A percentile compares a stretch with the other conserved stretches of the same genome.
These are phyloP conservation scores for Pseudomyrmex flavicornis DNA, from an alignment of 1,140 invertebrate species.

Conservation along the genomic window DNA sequence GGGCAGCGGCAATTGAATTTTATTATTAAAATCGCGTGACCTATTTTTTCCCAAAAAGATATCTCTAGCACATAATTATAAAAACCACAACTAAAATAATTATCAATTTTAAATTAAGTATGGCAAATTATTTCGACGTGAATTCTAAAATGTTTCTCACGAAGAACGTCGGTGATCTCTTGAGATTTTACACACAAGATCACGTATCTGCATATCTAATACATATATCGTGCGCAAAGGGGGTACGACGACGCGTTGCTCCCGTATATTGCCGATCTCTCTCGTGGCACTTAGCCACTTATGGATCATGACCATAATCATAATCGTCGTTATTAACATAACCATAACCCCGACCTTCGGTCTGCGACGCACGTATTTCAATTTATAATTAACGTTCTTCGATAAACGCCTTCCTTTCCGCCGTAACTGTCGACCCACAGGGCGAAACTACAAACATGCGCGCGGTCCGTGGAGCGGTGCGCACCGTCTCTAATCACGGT, in stretches of 20 bases:
- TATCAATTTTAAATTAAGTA: not conserved
- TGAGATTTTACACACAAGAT: not conserved
- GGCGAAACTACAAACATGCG: conserved; percentile 35
- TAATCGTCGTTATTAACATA: conserved; percentile 53
- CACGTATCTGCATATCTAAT: not conserved
- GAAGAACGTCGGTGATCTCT: not conserved
- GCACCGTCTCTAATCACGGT: conserved; percentile 18
- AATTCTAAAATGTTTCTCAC: not conserved
- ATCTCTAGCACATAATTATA: no score
- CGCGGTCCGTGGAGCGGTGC: not conserved
- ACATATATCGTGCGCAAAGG: not conserved
- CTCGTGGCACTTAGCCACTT: conserved; percentile 36
- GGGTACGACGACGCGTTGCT: not conserved
- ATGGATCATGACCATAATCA: conserved; percentile 38
- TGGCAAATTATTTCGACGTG: not conserved
- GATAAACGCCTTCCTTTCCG: conserved; percentile 53
- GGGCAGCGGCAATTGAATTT: not conserved
- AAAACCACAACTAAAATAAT: not conserved
- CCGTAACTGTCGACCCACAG: conserved; percentile 16
- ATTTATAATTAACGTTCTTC: conserved; percentile 62
- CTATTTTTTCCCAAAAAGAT: not conserved
- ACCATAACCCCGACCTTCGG: conserved; percentile 56
- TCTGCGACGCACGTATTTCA: conserved; percentile 26
- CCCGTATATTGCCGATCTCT: conserved; percentile 5
- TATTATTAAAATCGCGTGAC: not conserved